phyloP scores from a whole-genome alignment of 2,113 vertebrate species.

The Salvelinus namaycush region DNA sequence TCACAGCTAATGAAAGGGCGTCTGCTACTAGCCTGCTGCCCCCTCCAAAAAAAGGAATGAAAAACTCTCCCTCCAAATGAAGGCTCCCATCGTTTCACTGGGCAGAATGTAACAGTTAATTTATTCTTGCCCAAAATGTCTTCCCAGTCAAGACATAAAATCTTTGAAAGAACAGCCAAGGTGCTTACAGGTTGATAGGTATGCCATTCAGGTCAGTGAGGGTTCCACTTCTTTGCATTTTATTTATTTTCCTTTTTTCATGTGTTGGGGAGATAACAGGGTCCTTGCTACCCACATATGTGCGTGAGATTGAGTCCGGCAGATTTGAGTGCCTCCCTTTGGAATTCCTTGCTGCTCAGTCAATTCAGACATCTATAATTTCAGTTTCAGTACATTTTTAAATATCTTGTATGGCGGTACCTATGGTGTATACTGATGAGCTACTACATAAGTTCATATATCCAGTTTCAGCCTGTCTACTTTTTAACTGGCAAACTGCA shows the following conservation, averaged over 20 bases:
- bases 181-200: conserved; percentile 64
- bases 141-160: conserved; percentile 50
- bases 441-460: background rate
- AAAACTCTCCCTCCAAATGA: conserved; percentile 59
- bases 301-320: conserved; percentile 48
- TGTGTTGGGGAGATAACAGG: conserved; percentile 34
- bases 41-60: conserved; percentile 55
- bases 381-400: conserved; percentile 48
- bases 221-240: conserved; percentile 51
- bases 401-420: conserved; percentile 43
- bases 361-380: conserved; percentile 45
- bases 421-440: conserved; percentile 50
- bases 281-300: conserved; percentile 32
- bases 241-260: conserved; percentile 57
- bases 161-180: conserved; percentile 60
- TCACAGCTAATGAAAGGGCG: conserved; percentile 65
- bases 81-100: conserved; percentile 55
- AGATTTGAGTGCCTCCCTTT: conserved; percentile 35
- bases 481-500: background rate
- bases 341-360: conserved; percentile 46
- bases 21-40: conserved; percentile 57
- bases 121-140: conserved; percentile 66
- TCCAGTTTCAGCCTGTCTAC: conserved; percentile 17
- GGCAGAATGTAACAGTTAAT: conserved; percentile 72
- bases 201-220: conserved; percentile 62